Conservation (phyloP, 2,113 vertebrate species). For the Sciurus niger region DNA sequence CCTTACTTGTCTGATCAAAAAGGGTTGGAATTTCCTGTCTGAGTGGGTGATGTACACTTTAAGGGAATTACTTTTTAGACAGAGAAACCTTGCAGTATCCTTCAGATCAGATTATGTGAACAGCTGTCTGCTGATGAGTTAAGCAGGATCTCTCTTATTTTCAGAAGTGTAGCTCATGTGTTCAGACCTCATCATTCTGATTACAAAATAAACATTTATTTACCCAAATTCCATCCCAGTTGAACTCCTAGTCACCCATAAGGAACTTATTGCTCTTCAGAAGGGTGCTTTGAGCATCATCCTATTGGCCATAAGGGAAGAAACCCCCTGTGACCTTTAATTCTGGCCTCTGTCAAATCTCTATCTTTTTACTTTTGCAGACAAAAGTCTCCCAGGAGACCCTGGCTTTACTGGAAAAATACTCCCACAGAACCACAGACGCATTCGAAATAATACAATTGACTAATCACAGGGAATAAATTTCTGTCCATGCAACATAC, state of each 20-base stretch:
- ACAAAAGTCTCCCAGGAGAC: constrained; percentile 18
- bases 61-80: constrained; percentile 46
- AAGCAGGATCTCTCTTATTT: constrained; percentile 64
- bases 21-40: constrained; percentile 71
- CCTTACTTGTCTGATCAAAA: constrained; percentile 51
- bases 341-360: not conserved
- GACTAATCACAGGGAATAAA: not conserved
- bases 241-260: not conserved
- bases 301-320: not conserved
- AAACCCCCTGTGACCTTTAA: not conserved
- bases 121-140: constrained; percentile 63
- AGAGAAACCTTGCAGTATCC: constrained; percentile 3
- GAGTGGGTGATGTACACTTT: constrained; percentile 59
- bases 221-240: not conserved
- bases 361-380: constrained; percentile 27
- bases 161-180: not conserved
- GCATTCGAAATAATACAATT: not conserved
- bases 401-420: not conserved
- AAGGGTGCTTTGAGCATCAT: not conserved
- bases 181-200: constrained; percentile 31
- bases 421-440: constrained; percentile 47
- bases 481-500: not conserved
- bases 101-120: constrained; percentile 59
- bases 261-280: not conserved
- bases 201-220: not conserved